Evolutionary conservation across 37 sponge, comb jelly and placozoan genomes (phyloP).

Genomic region (Petrosia ficiformis): DNA sequence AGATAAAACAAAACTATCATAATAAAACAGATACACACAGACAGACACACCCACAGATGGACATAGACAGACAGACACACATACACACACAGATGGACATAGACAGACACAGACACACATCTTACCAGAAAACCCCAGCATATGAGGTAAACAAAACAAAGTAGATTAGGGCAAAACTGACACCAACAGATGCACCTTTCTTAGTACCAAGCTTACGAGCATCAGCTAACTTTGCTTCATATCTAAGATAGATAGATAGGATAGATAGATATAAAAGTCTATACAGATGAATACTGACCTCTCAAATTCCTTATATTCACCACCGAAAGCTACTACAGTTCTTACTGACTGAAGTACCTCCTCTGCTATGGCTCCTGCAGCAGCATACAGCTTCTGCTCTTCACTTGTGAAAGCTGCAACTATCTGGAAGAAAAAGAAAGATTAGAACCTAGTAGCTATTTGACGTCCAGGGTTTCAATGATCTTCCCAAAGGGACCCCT

Average conservation of each 20-base stretch:
- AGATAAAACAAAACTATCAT: too few species aligned
- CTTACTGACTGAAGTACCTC: constrained; percentile 67
- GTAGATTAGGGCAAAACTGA: constrained; percentile 25
- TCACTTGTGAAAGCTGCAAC: background rate
- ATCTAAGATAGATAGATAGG: constrained; percentile 29
- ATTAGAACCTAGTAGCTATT: background rate
- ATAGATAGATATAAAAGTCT: background rate
- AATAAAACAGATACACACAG: background rate
- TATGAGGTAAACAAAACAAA: constrained; percentile 64
- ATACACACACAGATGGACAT: background rate
- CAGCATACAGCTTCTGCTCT: constrained; percentile 61
- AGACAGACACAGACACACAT: background rate
- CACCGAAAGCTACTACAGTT: constrained; percentile 80
- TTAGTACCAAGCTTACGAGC: constrained; percentile 49
- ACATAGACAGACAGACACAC: background rate
- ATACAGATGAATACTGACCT: constrained; percentile 12
- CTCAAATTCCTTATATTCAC: constrained; percentile 19
- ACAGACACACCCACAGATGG: background rate
- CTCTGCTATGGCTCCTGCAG: constrained; percentile 60
- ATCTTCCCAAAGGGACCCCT: too few species aligned
- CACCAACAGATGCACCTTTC: constrained; percentile 44
- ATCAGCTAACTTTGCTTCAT: constrained; percentile 38
- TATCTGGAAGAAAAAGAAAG: background rate
- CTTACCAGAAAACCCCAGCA: constrained; percentile 86
- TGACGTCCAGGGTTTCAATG: too few species aligned